Base-by-base conservation (phyloP, 2,113 vertebrate species). In the Mionectes macconnelli region DNA sequence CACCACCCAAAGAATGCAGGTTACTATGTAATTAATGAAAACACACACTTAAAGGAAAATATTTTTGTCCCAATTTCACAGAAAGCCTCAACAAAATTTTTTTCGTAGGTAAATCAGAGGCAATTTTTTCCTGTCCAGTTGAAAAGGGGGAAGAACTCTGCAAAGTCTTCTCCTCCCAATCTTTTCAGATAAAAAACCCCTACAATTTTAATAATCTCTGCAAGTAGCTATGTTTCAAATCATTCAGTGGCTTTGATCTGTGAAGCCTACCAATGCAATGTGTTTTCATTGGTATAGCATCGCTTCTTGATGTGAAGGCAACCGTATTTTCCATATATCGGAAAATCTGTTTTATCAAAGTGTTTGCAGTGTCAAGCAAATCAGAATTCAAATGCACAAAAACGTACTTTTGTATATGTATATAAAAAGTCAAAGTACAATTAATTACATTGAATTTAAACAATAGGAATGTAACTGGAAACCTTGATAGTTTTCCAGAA, bases 11-110 rank as follows among this genome's bases (percentile, higher is more conserved):
- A 84, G 90, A 93, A 94, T 59, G 72, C 92, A 90, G 91, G 77
- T 83, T 76, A 84, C 50, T 45, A 11, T 67, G 47, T 64, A 97
- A 79, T 91, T 96, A 85, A 50, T 93, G 78, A 69, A 92, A 91
- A 63, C 53, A 10, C 49, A 42, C 35, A 42, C 73, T 62, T 81
- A 14, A 33, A 84, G 84, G 23, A 28, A 87, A 78, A 95, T 62
- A 82, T 70, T 89, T 73, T 60, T 60, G 25, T 40, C 70, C 59
- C 7, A 21, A 60, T 94, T 84, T 95, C 69, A 28, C 21, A 68
- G 67, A 73, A 91, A 60, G 49, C 35, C 84, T 75, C 91, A 80
- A 60, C 59, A 47, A 35, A 10, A 0, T 83, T 66, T 91, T 74
- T 76, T 87, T 53, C 75, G 45, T 75, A 28, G 81, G 68, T 86